Base-by-base conservation (phyloP, 2,888 invertebrate genomes). In the Coecobrya sp. region DNA sequence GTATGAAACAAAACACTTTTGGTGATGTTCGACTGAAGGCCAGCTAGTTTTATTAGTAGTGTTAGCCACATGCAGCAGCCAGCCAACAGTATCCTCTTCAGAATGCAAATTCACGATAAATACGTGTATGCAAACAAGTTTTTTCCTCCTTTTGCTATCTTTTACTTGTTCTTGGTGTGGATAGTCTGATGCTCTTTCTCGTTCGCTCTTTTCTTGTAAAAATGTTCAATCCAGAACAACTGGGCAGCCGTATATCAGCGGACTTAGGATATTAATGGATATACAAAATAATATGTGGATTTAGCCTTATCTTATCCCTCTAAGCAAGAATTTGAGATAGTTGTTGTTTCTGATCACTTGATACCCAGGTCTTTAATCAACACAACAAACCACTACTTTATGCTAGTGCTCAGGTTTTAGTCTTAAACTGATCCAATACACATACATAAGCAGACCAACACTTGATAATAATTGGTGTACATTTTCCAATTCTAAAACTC, bases 111-210 rank as follows among this genome's bases (percentile, higher is more conserved):
- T 91, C 73, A 45, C 16, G 59, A 62, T 68, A 70, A 70, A 84
- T 85, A 25, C n/a, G n/a, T 45, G 59, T 79, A 86, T 79, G 90
- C 86, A 91, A 91, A 91, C 90, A 79, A 91, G 90, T 91, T 91
- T 86, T n/a, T 89, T 82, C 45, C 25, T 52, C 30, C 11, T 49
- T 27, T 55, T 16, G n/a, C 81, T 30, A 81, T 81, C 81, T 81
- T 79, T 22, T 76, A 16, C 19, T n/a, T 76, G 13, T 36, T 30
- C 76, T 76, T 76, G 42, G 10, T 42, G n/a, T 59, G 16, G n/a
- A n/a, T 42, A 45, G 55, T 55, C 62, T 25, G 68, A 68, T 70
- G 49, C 27, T 36, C 30, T 55, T 87, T 76, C 59, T 87, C 27
- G 22, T 22, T 19, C 52, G 49, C 8, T 25, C 42, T 68, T 30